These are phyloP conservation scores for Hymenopus coronatus DNA, from an alignment of 2,888 invertebrate species.

Conservation along the genomic window DNA sequence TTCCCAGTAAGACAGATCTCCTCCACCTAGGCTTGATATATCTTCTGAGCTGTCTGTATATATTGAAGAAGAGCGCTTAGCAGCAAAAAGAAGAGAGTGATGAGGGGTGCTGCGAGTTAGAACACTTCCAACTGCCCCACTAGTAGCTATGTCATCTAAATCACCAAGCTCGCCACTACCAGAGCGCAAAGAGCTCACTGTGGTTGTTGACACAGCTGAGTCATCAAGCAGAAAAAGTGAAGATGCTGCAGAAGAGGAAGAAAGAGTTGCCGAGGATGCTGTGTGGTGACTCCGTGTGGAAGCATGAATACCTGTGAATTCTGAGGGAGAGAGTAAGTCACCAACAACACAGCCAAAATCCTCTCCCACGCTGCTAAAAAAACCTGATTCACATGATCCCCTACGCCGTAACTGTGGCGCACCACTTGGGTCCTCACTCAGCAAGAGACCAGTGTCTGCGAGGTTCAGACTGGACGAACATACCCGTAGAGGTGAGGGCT, in stretches of 20 bases:
- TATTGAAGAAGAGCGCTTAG: slow-evolving; percentile 73
- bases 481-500: slow-evolving; percentile 36
- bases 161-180: slow-evolving; percentile 52
- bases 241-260: slow-evolving; percentile 52
- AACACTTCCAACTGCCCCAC: not conserved
- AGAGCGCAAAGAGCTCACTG: slow-evolving; percentile 57
- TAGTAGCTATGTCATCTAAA: slow-evolving; percentile 44
- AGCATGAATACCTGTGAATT: slow-evolving; percentile 35
- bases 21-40: slow-evolving; percentile 75
- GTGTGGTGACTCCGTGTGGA: slow-evolving; percentile 21
- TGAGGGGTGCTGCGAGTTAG: slow-evolving; percentile 40
- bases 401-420: slow-evolving; percentile 58
- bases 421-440: slow-evolving; percentile 20
- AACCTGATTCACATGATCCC: slow-evolving; percentile 86
- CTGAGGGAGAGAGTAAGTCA: slow-evolving; percentile 37
- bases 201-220: slow-evolving; percentile 60
- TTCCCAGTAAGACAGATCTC: slow-evolving; percentile 69
- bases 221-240: slow-evolving; percentile 60
- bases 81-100: slow-evolving; percentile 54
- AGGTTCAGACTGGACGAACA: slow-evolving; percentile 37
- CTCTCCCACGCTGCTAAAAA: slow-evolving; percentile 83
- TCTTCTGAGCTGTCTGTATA: slow-evolving; percentile 87
- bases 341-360: slow-evolving; percentile 53
- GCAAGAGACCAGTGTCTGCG: slow-evolving; percentile 25
- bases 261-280: slow-evolving; percentile 42